Base-by-base conservation (phyloP, 2,797 vertebrate species). In the Urosaurus nigricauda region DNA sequence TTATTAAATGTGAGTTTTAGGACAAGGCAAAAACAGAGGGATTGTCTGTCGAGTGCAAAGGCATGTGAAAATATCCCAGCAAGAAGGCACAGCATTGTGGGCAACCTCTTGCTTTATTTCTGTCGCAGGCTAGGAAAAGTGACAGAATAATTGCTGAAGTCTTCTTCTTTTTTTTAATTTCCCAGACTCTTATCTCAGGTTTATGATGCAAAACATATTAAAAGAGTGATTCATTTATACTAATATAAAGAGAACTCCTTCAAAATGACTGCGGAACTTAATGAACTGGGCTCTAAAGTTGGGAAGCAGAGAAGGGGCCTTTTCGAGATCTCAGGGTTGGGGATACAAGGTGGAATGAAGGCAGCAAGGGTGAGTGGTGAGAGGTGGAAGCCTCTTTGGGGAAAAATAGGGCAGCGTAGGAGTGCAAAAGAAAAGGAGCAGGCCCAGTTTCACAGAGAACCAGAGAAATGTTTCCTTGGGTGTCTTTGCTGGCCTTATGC, bases 181-280 rank as follows among this genome's bases (percentile, higher is more conserved):
- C 84, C 83, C 85, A 82, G 0, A 4, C 83, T 90, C 88, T 88
- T 74, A 51, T 91, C 80, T 68, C 75, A 35, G 87, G 83, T 94
- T 93, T 93, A 91, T 88, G 92, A 81, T 70, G 92, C 92, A 92
- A 92, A 94, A 91, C 83, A 0, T 91, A 93, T 93, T 88, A 86
- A 94, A 93, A 91, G 87, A 82, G 80, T 2, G 60, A 89, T 83
- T 95, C 91, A 94, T 93, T 89, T 93, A 84, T 92, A 79, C 0
- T 92, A 83, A 94, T 77, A 26, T 60, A 53, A 79, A 58, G 43
- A 88, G 89, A 70, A 24, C 40, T n/a, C 70, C 16, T 63, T 92
- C 9, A 29, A 58, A 51, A 12, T 4, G 4, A 17, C 89, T 79
- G 83, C 37, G 0, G 0, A 60, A 58, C 37, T 91, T n/a, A 77